Evolutionary conservation across 1,140 invertebrate species (phyloP).

Genomic region (Augochlora pura): DNA sequence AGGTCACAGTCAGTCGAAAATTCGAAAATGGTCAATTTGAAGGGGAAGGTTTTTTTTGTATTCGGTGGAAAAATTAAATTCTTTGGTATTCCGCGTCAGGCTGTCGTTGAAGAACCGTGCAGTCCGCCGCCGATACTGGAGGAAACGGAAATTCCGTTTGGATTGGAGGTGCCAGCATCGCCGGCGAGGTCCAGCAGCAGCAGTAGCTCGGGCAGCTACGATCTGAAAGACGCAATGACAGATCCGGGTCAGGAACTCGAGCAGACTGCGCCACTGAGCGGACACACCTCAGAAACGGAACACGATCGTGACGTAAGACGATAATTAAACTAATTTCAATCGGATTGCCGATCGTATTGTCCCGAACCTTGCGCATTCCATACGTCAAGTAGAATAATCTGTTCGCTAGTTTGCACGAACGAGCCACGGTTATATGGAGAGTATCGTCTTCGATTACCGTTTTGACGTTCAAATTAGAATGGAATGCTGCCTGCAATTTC

Average conservation of each 20-base stretch:
- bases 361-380: background rate
- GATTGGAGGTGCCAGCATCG: constrained; percentile 67
- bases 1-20: no score
- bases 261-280: constrained; percentile 61
- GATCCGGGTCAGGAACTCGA: constrained; percentile 67
- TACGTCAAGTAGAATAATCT: background rate
- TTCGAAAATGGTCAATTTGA: background rate
- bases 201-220: constrained; percentile 82
- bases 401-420: background rate
- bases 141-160: constrained; percentile 68
- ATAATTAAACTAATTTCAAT: constrained; percentile 30
- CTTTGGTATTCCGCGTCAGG: constrained; percentile 56
- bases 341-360: background rate
- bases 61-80: constrained; percentile 6
- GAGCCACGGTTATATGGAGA: background rate
- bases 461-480: background rate
- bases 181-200: constrained; percentile 76
- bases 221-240: constrained; percentile 75
- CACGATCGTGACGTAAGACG: constrained; percentile 72
- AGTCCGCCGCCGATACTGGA: constrained; percentile 75
- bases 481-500: background rate
- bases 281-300: constrained; percentile 69
- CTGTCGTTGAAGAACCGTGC: constrained; percentile 73
- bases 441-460: background rate
- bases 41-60: background rate